Percentiles rank a stretch among this genome's conserved stretches.
Evolutionary conservation across 1,140 invertebrate species (phyloP).

Genomic region (Temnothorax curvispinosus): DNA sequence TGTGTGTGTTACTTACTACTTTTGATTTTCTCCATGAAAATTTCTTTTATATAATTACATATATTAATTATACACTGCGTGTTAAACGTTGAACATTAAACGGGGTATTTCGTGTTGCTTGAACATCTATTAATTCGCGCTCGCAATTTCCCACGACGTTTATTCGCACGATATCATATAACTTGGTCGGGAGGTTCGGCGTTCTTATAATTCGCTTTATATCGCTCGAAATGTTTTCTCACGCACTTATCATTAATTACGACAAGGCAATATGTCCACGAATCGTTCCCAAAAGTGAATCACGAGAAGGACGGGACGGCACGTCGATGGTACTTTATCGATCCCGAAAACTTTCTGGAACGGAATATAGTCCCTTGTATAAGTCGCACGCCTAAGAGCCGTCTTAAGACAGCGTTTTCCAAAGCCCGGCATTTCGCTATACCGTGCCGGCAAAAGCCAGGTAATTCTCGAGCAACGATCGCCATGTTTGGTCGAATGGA

Average conservation of each 20-base stretch:
- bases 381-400: constrained; percentile 17
- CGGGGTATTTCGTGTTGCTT: background rate
- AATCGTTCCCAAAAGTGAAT: constrained; percentile 54
- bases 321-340: constrained; percentile 39
- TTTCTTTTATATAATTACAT: background rate
- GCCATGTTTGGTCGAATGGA: background rate
- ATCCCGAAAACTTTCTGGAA: constrained; percentile 39
- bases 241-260: constrained; percentile 32
- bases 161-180: constrained; percentile 16
- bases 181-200: constrained; percentile 19
- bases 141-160: background rate
- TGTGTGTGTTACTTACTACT: constrained; percentile 25
- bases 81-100: constrained; percentile 39
- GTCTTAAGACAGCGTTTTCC: constrained; percentile 31
- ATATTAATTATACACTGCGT: background rate
- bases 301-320: constrained; percentile 30
- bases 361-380: constrained; percentile 12
- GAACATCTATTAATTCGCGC: constrained; percentile 26
- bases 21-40: constrained; percentile 46
- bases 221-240: constrained; percentile 7
- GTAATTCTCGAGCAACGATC: background rate
- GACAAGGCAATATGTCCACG: constrained; percentile 48
- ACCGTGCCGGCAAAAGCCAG: background rate
- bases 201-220: constrained; percentile 19
- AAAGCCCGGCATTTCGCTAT: constrained; percentile 10